Base-by-base conservation (phyloP, 1,140 invertebrate genomes). In the Microplitis mediator region DNA sequence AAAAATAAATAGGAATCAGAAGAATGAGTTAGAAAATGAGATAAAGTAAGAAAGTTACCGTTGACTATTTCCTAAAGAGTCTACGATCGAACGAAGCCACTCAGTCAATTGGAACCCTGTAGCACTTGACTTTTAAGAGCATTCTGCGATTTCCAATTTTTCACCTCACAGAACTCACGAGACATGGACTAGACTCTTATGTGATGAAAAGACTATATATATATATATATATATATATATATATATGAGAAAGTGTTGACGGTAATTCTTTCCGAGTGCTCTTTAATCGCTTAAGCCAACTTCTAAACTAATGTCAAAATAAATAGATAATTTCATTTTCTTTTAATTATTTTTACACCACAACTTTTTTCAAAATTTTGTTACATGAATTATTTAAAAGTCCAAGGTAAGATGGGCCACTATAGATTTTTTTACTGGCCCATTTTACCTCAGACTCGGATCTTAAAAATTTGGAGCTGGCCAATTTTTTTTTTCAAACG, bases 141-240 rank as follows among this genome's bases (percentile, higher is more conserved):
- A 77, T 79, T 80, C 64, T 69, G 71, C 75, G 75, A 79, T 79
- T 80, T 79, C 77, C 80, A 75, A 81, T 81, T 80, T 80, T 79
- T 81, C 79, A 79, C 76, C 71, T 75, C 73, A 78, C 50, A 78
- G 75, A 80, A 78, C 73, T 66, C 63, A 39, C 74, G 69, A 65
- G 71, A 73, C 67, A 70, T 52, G 70, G 71, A 73, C 67, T 66
- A 52, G 70, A 54, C 61, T 36, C n/a, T 56, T 45, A 34, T 36
- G 13, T 51, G 65, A 54, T 14, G 16, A 16, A 54, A 51, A 45
- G 39, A 11, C 6, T 45, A 45, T 45, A 45, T 39, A n/a, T n/a
- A n/a, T n/a, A n/a, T n/a, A n/a, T n/a, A n/a, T n/a, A 39, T 39
- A 39, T 39, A 8, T 39, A 39, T 39, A 39, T 39, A 39, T 39